These are phyloP conservation scores for Galleria mellonella DNA, from an alignment of 1,140 invertebrate species.

Conservation along the genomic window DNA sequence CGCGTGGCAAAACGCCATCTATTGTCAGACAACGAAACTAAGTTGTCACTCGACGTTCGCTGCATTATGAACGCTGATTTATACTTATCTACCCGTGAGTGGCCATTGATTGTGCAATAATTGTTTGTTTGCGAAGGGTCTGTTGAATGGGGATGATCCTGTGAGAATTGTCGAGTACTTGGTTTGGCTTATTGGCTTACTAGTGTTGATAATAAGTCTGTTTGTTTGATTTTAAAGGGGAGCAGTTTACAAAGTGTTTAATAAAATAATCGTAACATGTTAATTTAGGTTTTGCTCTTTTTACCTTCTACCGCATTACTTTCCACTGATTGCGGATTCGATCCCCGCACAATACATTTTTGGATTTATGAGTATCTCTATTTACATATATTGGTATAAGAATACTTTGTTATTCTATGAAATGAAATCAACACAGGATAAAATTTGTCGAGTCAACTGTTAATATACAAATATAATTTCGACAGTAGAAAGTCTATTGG, in stretches of 20 bases:
- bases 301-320: too few species aligned
- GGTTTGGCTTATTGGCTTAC: constrained; percentile 46
- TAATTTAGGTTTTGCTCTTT: too few species aligned
- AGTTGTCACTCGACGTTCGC: constrained; percentile 46
- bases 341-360: too few species aligned
- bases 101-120: constrained; percentile 62
- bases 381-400: too few species aligned
- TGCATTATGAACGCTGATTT: constrained; percentile 59
- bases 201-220: constrained; percentile 8
- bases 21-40: constrained; percentile 39
- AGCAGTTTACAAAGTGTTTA: background rate
- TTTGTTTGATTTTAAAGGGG: background rate
- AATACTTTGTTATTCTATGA: too few species aligned
- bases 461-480: too few species aligned
- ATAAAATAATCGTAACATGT: too few species aligned
- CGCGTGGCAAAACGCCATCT: constrained; percentile 28
- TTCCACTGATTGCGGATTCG: too few species aligned
- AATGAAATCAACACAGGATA: too few species aligned
- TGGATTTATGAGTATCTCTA: too few species aligned
- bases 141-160: constrained; percentile 26
- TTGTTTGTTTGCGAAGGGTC: constrained; percentile 53
- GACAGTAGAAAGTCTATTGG: too few species aligned
- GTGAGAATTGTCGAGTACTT: constrained; percentile 44
- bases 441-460: too few species aligned
- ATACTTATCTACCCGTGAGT: constrained; percentile 52